phyloP scores from a whole-genome alignment of 1,140 invertebrate genomes.

The Lanistes nyassanus region DNA sequence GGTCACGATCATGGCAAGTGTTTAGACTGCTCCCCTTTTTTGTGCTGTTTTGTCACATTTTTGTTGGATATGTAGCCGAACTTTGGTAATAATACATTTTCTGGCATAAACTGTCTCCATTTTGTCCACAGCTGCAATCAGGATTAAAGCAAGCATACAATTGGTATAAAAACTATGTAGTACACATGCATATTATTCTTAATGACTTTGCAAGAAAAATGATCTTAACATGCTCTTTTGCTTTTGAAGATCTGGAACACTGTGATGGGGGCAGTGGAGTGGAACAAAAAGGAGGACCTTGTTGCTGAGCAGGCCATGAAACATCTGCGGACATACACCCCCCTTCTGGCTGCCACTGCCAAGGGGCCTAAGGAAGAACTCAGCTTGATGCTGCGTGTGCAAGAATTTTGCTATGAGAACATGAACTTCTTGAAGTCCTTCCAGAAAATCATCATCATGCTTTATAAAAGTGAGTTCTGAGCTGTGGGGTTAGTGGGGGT shows the following conservation, averaged over 20 bases:
- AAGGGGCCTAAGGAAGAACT: conserved; percentile 84
- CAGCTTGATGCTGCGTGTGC: conserved; percentile 87
- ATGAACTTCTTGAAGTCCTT: conserved; percentile 99
- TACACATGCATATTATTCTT: no score
- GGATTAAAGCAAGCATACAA: no score
- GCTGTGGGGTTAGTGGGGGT: no score
- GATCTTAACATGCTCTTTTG: no score
- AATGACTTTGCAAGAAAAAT: no score
- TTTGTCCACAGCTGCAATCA: no score
- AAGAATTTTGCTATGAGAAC: conserved; percentile 98
- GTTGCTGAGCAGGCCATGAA: conserved; percentile 93
- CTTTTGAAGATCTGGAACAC: conserved; percentile 82
- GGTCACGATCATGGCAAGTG: conserved; percentile 76
- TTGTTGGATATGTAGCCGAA: no score
- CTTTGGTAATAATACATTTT: no score
- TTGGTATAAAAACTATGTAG: no score
- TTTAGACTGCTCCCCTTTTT: no score
- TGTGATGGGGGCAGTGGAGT: conserved; percentile 93
- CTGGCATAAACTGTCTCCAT: no score
- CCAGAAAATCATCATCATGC: conserved; percentile 94
- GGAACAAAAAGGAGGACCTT: conserved; percentile 98
- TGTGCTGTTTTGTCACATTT: neutral
- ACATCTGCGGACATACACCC: conserved; percentile 86
- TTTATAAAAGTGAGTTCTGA: conserved; percentile 83
- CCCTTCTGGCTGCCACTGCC: conserved; percentile 87